Conservation (phyloP, 1,140 invertebrate species). For the Ladona fulva region DNA sequence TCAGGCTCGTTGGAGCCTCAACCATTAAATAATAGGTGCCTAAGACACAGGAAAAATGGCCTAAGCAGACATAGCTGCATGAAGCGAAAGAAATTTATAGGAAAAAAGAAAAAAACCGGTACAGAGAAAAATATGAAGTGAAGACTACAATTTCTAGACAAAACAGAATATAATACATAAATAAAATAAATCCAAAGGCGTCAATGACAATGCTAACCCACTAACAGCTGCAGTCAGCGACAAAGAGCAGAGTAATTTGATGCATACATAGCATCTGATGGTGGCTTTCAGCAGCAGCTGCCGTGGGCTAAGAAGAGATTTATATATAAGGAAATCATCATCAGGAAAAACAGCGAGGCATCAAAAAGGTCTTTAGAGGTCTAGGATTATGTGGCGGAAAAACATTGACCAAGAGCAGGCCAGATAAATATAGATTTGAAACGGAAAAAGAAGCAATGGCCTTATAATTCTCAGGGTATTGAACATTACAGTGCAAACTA, state of each 20-base stretch:
- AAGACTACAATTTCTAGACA: neutral
- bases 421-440: neutral
- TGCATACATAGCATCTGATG: neutral
- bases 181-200: neutral
- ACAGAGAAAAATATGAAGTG: neutral
- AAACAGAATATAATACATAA: neutral
- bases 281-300: neutral
- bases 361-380: neutral
- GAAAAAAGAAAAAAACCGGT: neutral
- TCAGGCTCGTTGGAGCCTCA: neutral
- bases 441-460: neutral
- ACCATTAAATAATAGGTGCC: neutral
- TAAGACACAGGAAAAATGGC: neutral
- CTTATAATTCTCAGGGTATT: neutral
- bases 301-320: neutral
- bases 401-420: slow-evolving; percentile 7
- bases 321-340: neutral
- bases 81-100: neutral
- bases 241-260: neutral
- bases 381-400: neutral
- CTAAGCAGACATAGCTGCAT: slow-evolving; percentile 3
- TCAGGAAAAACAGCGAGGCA: neutral
- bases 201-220: neutral
- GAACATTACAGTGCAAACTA: neutral
- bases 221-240: neutral